These are phyloP conservation scores for Hemicentrotus pulcherrimus DNA, from an alignment of 35 echinoderm and acorn worm species.

Conservation along the genomic window DNA sequence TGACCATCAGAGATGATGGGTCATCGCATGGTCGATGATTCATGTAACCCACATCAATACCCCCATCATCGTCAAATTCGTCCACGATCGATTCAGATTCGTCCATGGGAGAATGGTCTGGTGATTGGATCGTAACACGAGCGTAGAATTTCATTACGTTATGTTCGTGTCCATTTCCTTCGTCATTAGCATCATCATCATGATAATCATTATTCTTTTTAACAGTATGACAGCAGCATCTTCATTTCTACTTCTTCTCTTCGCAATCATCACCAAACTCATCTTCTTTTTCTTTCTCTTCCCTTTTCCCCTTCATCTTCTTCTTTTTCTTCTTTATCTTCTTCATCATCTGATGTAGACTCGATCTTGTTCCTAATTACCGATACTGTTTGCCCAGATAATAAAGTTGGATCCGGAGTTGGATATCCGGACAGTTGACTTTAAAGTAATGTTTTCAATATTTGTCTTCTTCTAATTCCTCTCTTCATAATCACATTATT, in stretches of 20 bases:
- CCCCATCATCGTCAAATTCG: neutral
- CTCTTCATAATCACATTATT: too few species aligned
- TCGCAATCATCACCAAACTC: too few species aligned
- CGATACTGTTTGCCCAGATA: too few species aligned
- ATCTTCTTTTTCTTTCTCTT: neutral
- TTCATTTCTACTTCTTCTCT: too few species aligned
- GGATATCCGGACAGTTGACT: too few species aligned
- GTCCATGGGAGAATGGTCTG: neutral
- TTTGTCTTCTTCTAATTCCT: too few species aligned
- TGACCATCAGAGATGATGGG: slow-evolving; percentile 21
- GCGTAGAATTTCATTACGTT: neutral
- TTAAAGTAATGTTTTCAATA: too few species aligned
- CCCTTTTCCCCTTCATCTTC: neutral
- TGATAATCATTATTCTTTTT: neutral
- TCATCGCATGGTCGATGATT: neutral
- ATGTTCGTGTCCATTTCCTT: neutral
- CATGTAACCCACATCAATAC: neutral
- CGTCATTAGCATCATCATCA: neutral
- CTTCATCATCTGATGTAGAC: neutral
- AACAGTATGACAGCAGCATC: neutral
- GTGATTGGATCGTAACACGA: neutral
- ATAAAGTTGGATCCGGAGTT: too few species aligned
- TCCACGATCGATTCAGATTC: neutral
- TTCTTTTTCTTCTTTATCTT: neutral
- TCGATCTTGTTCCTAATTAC: too few species aligned